phyloP scores from a whole-genome alignment of 2,888 invertebrate species.

The Serripes groenlandicus region DNA sequence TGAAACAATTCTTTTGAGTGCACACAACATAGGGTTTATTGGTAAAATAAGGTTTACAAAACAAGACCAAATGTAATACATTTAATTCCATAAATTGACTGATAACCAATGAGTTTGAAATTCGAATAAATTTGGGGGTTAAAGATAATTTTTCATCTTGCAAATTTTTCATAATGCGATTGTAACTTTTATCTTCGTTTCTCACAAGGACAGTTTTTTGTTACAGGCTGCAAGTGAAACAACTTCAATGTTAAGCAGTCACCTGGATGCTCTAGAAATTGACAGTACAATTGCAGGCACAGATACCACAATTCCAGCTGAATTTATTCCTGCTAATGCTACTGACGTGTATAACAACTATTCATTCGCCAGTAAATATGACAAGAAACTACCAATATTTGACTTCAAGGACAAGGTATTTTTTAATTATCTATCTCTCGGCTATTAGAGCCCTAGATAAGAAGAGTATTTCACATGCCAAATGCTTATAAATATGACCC shows the following conservation, averaged over 20 bases:
- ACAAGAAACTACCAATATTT: slow-evolving; percentile 79
- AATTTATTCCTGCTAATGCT: slow-evolving; percentile 80
- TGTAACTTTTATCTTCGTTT: too few species aligned
- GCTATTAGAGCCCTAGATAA: too few species aligned
- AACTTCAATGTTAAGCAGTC: slow-evolving; percentile 53
- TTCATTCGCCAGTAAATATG: slow-evolving; percentile 77
- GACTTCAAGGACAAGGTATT: slow-evolving; percentile 77
- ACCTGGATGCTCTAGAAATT: slow-evolving; percentile 76
- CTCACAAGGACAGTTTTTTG: too few species aligned
- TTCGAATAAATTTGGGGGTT: too few species aligned
- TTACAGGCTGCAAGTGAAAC: slow-evolving; percentile 36
- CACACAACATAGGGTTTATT: background rate
- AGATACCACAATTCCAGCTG: slow-evolving; percentile 72
- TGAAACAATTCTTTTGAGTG: background rate
- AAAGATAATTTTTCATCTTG: too few species aligned
- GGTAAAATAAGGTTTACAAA: too few species aligned
- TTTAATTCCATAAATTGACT: too few species aligned
- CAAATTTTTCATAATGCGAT: too few species aligned
- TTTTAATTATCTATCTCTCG: background rate
- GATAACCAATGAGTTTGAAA: too few species aligned
- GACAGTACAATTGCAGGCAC: slow-evolving; percentile 73
- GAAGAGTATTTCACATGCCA: too few species aligned
- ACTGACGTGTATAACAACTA: slow-evolving; percentile 81
- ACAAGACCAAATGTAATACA: too few species aligned
- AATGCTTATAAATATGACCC: background rate